Conservation (phyloP, 2,888 invertebrate species). For the Caradrina clavipalpis region DNA sequence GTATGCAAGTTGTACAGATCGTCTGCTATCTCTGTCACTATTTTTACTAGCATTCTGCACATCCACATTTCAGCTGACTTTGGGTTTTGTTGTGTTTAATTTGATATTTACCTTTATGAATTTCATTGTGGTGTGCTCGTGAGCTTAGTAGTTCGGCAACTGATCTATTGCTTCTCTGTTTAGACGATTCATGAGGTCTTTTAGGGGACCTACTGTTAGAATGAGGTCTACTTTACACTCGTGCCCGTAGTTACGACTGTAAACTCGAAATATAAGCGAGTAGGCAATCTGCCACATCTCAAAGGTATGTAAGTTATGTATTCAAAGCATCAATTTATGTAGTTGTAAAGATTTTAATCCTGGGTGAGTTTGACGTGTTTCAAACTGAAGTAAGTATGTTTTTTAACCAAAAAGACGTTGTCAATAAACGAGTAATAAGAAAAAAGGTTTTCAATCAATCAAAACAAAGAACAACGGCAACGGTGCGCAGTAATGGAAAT, state of each 20-base stretch:
- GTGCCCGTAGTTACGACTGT: constrained; percentile 80
- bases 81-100: constrained; percentile 39
- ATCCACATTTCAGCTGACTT: constrained; percentile 81
- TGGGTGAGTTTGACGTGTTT: constrained; percentile 59
- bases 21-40: constrained; percentile 79
- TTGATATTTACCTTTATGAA: constrained; percentile 44
- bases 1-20: constrained; percentile 82
- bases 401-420: background rate
- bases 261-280: constrained; percentile 83
- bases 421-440: background rate
- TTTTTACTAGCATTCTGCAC: constrained; percentile 80
- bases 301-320: constrained; percentile 53
- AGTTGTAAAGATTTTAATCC: constrained; percentile 40
- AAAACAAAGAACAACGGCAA: background rate
- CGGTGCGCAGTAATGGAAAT: background rate
- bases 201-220: constrained; percentile 80
- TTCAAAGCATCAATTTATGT: constrained; percentile 56
- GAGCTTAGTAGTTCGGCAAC: constrained; percentile 50
- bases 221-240: constrained; percentile 86
- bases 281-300: constrained; percentile 89
- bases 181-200: constrained; percentile 76
- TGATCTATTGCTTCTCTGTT: constrained; percentile 68
- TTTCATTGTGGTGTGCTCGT: constrained; percentile 62
- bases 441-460: constrained; percentile 34
- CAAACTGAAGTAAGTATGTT: constrained; percentile 49